Evolutionary conservation across 2,797 vertebrate species (phyloP).

Genomic region (Sebastiscus albofasciatus): DNA sequence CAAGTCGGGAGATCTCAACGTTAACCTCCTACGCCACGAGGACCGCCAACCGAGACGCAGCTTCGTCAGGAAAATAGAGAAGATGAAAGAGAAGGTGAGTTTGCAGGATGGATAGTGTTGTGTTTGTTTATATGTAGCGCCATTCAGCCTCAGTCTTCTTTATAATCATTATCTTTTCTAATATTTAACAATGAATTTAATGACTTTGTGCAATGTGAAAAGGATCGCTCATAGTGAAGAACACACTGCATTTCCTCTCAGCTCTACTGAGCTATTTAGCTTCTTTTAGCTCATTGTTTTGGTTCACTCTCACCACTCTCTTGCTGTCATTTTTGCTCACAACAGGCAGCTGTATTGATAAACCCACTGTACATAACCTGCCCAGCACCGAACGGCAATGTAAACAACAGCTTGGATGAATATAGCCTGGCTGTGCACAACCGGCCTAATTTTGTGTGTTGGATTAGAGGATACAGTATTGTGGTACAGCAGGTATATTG

Average conservation of each 20-base stretch:
- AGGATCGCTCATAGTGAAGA: background rate
- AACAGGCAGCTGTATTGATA: background rate
- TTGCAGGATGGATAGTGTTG: too few species aligned
- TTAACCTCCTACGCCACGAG: constrained; percentile 94
- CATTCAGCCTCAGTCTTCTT: background rate
- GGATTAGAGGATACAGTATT: background rate
- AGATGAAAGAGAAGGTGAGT: constrained; percentile 95
- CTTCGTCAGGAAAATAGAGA: constrained; percentile 93
- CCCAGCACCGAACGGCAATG: too few species aligned
- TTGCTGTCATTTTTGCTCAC: too few species aligned
- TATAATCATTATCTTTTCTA: background rate
- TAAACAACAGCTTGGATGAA: too few species aligned
- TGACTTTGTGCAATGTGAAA: background rate
- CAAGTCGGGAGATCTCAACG: constrained; percentile 93
- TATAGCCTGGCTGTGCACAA: too few species aligned
- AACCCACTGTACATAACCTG: background rate
- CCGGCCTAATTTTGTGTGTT: background rate
- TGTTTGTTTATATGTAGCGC: background rate
- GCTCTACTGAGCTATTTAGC: too few species aligned
- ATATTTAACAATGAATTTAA: background rate
- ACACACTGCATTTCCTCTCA: background rate
- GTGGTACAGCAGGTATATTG: background rate
- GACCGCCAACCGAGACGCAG: constrained; percentile 92
- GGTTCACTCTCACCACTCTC: too few species aligned
- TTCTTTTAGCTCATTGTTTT: too few species aligned